Percentiles rank a stretch among this genome's conserved stretches.
phyloP scores from a whole-genome alignment of 2,888 invertebrate species.

The Dasypolia templi region DNA sequence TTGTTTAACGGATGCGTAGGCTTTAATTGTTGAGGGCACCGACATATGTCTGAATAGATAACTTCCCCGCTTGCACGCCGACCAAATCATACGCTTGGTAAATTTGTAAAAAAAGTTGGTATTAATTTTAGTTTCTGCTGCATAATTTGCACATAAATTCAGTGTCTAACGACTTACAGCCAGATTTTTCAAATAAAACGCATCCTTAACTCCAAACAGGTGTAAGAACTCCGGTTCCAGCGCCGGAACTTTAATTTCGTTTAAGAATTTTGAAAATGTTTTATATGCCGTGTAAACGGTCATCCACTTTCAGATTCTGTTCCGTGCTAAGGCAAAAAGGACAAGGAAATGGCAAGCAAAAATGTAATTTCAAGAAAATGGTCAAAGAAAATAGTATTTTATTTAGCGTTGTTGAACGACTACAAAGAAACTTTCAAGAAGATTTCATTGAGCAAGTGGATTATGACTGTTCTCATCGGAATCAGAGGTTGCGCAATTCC shows the following conservation, averaged over 20 bases:
- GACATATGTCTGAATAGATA: slow-evolving; percentile 48
- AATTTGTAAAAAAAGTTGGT: slow-evolving; percentile 37
- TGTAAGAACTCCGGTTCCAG: slow-evolving; percentile 20
- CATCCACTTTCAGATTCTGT: slow-evolving; percentile 68
- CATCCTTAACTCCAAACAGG: slow-evolving; percentile 29
- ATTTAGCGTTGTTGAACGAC: slow-evolving; percentile 71
- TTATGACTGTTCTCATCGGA: slow-evolving; percentile 79
- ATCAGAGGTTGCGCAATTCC: slow-evolving; percentile 78
- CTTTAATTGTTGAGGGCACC: slow-evolving; percentile 55
- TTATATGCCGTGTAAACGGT: slow-evolving; percentile 63
- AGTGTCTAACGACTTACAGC: slow-evolving; percentile 8
- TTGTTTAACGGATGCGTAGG: slow-evolving; percentile 64
- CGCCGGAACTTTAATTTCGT: slow-evolving; percentile 50
- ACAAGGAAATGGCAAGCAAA: slow-evolving; percentile 72
- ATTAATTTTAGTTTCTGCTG: slow-evolving; percentile 26
- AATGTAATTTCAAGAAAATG: slow-evolving; percentile 75
- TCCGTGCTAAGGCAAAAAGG: slow-evolving; percentile 63
- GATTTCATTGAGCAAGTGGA: slow-evolving; percentile 76
- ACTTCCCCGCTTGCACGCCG: slow-evolving; percentile 30
- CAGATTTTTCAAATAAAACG: slow-evolving; percentile 28
- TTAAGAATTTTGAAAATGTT: slow-evolving; percentile 65
- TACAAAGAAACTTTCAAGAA: slow-evolving; percentile 80
- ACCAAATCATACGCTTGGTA: slow-evolving; percentile 38
- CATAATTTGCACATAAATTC: slow-evolving; percentile 29
- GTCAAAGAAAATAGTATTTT: slow-evolving; percentile 74